Evolutionary conservation across 2,113 vertebrate species (phyloP).

Genomic region (Bos javanicus): DNA sequence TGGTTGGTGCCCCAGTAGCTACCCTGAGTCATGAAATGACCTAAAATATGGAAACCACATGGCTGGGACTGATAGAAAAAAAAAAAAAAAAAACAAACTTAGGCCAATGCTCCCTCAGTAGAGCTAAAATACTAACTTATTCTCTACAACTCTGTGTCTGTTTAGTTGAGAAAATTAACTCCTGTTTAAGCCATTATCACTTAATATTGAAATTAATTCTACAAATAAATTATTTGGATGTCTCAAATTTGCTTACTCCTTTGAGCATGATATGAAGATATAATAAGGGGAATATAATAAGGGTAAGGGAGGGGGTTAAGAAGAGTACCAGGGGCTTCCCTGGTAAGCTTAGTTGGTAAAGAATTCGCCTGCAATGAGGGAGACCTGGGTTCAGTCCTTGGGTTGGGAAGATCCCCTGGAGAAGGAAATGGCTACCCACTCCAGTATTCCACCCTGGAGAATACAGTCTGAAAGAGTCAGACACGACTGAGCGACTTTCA

Average conservation of each 20-base stretch:
- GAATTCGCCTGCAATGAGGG: rapidly evolving
- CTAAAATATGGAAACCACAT: not conserved
- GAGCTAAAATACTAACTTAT: not conserved
- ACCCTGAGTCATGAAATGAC: not conserved
- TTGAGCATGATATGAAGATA: not conserved
- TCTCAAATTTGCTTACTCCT: not conserved
- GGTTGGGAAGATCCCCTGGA: not conserved
- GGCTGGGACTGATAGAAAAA: not conserved
- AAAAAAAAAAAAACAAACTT: not conserved
- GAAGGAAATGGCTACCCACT: not conserved
- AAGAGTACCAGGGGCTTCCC: not conserved
- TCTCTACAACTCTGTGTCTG: not conserved
- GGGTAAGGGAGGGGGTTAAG: not conserved
- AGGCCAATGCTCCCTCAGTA: not conserved
- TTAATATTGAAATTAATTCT: not conserved
- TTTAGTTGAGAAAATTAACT: not conserved
- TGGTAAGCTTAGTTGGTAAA: not conserved
- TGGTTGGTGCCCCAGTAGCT: not conserved
- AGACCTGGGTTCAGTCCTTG: not conserved
- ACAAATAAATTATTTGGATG: not conserved
- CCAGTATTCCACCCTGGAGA: not conserved
- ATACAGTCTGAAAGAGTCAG: not conserved
- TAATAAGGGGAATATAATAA: not conserved
- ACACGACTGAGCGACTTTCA: not conserved
- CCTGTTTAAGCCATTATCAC: not conserved